These are phyloP conservation scores for Creontiades dilutus DNA, from an alignment of 2,888 invertebrate genomes.

Conservation along the genomic window DNA sequence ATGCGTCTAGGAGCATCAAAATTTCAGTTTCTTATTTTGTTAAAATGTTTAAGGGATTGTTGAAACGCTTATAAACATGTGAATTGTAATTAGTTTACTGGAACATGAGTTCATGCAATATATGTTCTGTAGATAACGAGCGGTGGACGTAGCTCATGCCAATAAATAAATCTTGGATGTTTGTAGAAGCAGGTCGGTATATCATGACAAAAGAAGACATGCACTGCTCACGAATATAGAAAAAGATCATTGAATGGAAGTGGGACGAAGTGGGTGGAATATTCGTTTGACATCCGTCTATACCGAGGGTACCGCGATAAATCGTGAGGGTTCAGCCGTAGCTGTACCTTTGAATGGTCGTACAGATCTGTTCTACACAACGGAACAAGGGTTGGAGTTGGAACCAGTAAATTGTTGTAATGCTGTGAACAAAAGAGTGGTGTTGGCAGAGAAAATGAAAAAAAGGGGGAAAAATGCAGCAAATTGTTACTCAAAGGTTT, in stretches of 20 bases:
- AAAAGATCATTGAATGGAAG: background rate
- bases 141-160: too few species aligned
- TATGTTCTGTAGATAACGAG: too few species aligned
- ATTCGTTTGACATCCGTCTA: conserved; percentile 5
- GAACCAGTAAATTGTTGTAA: background rate
- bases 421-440: background rate
- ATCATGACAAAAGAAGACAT: background rate
- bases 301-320: conserved; percentile 1
- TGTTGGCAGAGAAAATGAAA: background rate
- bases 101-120: too few species aligned
- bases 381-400: background rate
- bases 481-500: too few species aligned
- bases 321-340: background rate
- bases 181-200: background rate
- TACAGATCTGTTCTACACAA: conserved; percentile 9
- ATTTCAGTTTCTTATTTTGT: too few species aligned
- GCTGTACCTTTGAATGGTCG: background rate
- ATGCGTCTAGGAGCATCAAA: too few species aligned
- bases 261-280: background rate
- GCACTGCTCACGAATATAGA: too few species aligned
- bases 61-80: too few species aligned
- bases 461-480: background rate
- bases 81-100: too few species aligned
- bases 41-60: too few species aligned
- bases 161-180: background rate